Percentiles rank a stretch among this genome's conserved stretches.
Conservation (phyloP, 2,888 invertebrate species). For the Esperia sulphurella region DNA sequence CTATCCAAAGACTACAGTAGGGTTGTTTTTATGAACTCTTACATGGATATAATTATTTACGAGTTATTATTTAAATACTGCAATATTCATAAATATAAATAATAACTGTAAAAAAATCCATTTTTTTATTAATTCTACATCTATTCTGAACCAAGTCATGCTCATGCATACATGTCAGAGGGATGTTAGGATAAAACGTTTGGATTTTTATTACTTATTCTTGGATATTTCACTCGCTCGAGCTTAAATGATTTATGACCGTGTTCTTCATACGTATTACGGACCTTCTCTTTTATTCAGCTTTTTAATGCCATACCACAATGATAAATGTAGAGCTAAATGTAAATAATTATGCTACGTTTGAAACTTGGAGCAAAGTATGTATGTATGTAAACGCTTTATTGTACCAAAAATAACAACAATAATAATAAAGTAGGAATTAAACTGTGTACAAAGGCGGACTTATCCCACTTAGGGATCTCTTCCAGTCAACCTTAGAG, state of each 20-base stretch:
- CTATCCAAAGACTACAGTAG: too few species aligned
- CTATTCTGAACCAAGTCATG: not conserved
- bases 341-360: conserved; percentile 2
- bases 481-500: too few species aligned
- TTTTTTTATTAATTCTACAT: not conserved
- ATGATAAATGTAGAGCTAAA: conserved; percentile 6
- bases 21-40: too few species aligned
- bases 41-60: too few species aligned
- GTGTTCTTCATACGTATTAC: conserved; percentile 20
- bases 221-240: conserved; percentile 8
- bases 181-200: conserved; percentile 13
- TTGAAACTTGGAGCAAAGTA: not conserved
- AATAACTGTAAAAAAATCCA: too few species aligned
- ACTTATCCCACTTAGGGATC: too few species aligned
- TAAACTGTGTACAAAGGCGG: too few species aligned
- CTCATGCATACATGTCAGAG: conserved; percentile 4
- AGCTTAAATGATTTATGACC: conserved; percentile 29
- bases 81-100: too few species aligned
- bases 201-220: conserved; percentile 24
- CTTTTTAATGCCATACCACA: conserved; percentile 6
- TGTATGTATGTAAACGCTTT: too few species aligned
- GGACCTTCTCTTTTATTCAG: conserved; percentile 7
- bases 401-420: too few species aligned
- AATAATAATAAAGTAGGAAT: not conserved
- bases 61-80: not conserved